Percentiles rank a stretch among this genome's conserved stretches.
Conservation (phyloP, 1,140 invertebrate genomes). For the Elymnias hypermnestra region DNA sequence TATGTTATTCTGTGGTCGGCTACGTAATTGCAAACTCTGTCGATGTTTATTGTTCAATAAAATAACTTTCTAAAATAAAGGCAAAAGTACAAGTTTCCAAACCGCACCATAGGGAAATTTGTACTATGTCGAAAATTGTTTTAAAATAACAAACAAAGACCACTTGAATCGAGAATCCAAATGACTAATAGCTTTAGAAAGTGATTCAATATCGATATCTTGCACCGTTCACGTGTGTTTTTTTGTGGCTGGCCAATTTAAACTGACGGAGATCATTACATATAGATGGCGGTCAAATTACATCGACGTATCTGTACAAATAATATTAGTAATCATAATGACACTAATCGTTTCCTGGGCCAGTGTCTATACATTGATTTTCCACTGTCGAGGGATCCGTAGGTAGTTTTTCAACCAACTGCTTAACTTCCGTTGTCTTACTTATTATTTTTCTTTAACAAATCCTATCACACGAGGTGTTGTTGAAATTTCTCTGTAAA, state of each 20-base stretch:
- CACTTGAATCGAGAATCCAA: conserved; percentile 12
- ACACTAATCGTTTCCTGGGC: conserved; percentile 40
- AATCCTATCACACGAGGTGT: no score
- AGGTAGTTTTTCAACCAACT: no score
- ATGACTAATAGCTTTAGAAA: conserved; percentile 34
- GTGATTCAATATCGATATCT: conserved; percentile 31
- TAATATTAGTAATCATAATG: conserved; percentile 42
- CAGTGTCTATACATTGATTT: conserved; percentile 38
- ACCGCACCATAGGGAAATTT: conserved; percentile 25
- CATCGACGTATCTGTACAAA: conserved; percentile 32
- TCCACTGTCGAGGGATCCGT: no score
- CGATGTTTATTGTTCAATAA: conserved; percentile 22
- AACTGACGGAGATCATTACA: conserved; percentile 29
- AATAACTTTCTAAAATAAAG: conserved; percentile 26
- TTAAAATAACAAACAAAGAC: conserved; percentile 21
- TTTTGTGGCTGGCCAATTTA: conserved; percentile 42
- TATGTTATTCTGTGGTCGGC: conserved; percentile 2
- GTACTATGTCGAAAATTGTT: conserved; percentile 23
- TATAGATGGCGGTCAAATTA: conserved; percentile 32
- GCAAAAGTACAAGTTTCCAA: conserved; percentile 23
- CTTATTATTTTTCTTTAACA: no score
- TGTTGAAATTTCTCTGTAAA: no score
- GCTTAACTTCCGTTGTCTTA: no score
- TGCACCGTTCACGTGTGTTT: conserved; percentile 27
- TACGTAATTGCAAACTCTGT: conserved; percentile 20